Base-by-base conservation (phyloP, 2,797 vertebrate species). In the Crocodylus rhombifer region DNA sequence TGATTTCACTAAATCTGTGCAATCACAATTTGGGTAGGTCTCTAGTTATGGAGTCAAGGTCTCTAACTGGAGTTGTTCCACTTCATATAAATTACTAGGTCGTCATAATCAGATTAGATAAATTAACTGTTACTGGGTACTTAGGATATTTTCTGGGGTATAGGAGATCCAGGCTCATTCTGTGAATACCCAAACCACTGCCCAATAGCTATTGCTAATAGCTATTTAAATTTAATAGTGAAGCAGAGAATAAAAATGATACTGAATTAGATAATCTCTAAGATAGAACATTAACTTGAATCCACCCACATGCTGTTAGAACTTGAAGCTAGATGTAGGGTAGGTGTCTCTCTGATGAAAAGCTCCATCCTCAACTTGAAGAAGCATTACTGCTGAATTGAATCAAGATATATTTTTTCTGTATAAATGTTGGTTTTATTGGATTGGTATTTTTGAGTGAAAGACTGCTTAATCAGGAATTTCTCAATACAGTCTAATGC, bases 161-260 rank as follows among this genome's bases (percentile, higher is more conserved):
- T 55, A 55, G 30, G 55, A 81, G 28, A 56, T 42, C 64, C 57
- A 74, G 1, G 0, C 0, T 28, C 42, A 51, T 28, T 75, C 36
- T 80, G 26, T 63, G 10, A 65, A 93, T 51, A 8, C 14, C 3
- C 74, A n/a, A 7, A 21, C n/a, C 85, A 18, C 26, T 83, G 57
- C 25, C 25, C 63, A 23, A 56, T 16, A 58, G 3, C 7, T 58
- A 60, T 11, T 11, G 51, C 11, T 13, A 51, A 51, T 63, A 26
- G 12, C 3, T 81, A 84, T 36, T 20, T 51, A 51, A 10, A 9
- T 51, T 51, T 51, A 51, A 51, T 51, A 51, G 42, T 51, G 42
- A 51, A 51, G 42, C 42, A 51, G 42, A 51, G 10, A 51, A 51
- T 51, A 51, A 51, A 51, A 51, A 51, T 51, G 42, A 51, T 51